These are phyloP conservation scores for Syritta pipiens DNA, from an alignment of 2,888 invertebrate genomes.

Conservation along the genomic window DNA sequence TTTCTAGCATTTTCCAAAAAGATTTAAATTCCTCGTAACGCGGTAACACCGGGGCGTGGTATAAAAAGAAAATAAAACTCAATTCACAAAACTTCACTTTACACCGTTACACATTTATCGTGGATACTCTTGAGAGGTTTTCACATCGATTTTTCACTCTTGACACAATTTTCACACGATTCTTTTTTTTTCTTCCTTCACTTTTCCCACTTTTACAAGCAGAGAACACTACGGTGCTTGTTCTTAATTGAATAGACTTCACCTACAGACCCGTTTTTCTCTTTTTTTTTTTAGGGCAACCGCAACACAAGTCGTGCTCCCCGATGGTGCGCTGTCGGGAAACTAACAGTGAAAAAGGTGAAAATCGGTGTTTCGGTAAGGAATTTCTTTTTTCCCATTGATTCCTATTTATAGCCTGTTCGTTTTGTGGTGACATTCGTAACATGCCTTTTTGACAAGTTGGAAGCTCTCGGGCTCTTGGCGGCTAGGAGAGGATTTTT, in stretches of 20 bases:
- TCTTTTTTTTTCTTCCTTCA: no score
- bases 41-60: constrained; percentile 11
- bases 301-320: constrained; percentile 9
- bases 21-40: constrained; percentile 2
- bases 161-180: constrained; percentile 49
- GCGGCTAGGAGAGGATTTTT: neutral
- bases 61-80: neutral
- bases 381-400: constrained; percentile 10
- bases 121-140: constrained; percentile 3
- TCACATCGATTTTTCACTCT: constrained; percentile 64
- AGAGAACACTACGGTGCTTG: constrained; percentile 7
- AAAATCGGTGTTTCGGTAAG: constrained; percentile 16
- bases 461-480: constrained; percentile 1
- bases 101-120: neutral
- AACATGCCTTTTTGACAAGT: neutral
- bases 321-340: constrained; percentile 54
- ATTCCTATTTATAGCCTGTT: constrained; percentile 51
- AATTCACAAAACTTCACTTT: no score
- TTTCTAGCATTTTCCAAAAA: constrained; percentile 77
- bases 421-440: constrained; percentile 45
- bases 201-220: neutral
- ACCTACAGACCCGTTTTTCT: constrained; percentile 26
- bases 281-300: no score
- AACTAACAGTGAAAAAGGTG: constrained; percentile 49
- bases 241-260: constrained; percentile 40